Percentiles rank a stretch among this genome's conserved stretches.
These are phyloP conservation scores for Abramis brama DNA, from an alignment of 2,113 vertebrate species.

Conservation along the genomic window DNA sequence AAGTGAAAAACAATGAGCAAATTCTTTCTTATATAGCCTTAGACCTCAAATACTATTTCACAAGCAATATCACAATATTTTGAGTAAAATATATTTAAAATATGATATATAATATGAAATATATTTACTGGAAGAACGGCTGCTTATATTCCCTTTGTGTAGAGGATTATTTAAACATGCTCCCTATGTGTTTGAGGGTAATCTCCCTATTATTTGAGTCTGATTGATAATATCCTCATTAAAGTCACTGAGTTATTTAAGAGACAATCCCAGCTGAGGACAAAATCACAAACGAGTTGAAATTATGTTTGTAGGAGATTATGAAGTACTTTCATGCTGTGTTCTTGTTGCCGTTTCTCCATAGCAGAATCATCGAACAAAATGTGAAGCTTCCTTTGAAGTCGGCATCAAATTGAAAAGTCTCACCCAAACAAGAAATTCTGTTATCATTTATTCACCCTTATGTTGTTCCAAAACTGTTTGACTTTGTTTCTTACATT, in stretches of 20 bases:
- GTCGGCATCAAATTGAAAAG: background rate
- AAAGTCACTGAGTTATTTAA: background rate
- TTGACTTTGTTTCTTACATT: background rate
- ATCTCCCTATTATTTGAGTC: background rate
- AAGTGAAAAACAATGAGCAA: background rate
- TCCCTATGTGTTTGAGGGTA: background rate
- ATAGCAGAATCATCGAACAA: background rate
- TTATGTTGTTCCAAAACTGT: background rate
- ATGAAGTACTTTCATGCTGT: background rate
- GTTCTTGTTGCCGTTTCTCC: background rate
- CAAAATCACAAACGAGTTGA: background rate
- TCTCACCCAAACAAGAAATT: background rate
- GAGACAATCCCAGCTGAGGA: background rate
- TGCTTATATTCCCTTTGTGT: background rate
- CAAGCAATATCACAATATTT: constrained; percentile 1
- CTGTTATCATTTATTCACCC: background rate
- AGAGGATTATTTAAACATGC: background rate
- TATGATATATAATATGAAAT: background rate
- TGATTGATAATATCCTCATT: background rate
- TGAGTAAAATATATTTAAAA: background rate
- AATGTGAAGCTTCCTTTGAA: background rate
- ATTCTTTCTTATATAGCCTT: background rate
- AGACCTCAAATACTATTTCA: background rate
- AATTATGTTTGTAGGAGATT: background rate
- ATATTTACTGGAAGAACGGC: background rate